These are phyloP conservation scores for Petrophora chlorosata DNA, from an alignment of 2,888 invertebrate genomes.

Conservation along the genomic window DNA sequence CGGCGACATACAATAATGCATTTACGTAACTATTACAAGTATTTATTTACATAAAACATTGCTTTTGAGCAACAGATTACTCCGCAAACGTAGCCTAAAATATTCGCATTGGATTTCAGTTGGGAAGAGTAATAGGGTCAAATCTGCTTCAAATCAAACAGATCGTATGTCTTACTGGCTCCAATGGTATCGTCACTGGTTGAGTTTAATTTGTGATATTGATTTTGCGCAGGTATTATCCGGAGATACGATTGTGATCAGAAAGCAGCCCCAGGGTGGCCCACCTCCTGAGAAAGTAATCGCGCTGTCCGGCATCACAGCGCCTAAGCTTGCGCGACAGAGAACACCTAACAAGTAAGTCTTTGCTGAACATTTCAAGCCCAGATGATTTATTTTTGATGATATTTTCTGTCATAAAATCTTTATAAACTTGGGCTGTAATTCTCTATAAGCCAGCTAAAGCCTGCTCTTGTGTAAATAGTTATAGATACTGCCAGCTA, in stretches of 20 bases:
- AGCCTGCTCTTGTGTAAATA: too few species aligned
- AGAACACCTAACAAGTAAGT: slow-evolving; percentile 73
- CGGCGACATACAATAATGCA: slow-evolving; percentile 17
- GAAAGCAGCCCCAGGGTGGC: slow-evolving; percentile 92
- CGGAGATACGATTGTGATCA: slow-evolving; percentile 97
- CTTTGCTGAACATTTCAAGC: not conserved
- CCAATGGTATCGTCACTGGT: not conserved
- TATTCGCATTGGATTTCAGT: not conserved
- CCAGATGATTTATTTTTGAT: not conserved
- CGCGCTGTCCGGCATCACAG: slow-evolving; percentile 94
- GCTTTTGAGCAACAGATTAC: not conserved
- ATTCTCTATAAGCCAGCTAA: not conserved
- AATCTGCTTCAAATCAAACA: not conserved
- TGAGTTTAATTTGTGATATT: not conserved
- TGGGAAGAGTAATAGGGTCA: slow-evolving; percentile 1
- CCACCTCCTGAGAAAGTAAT: slow-evolving; percentile 97
- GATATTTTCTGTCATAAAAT: slow-evolving; percentile 3
- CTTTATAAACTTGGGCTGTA: not conserved
- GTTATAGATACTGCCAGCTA: too few species aligned
- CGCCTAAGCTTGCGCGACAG: slow-evolving; percentile 90
- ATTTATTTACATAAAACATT: not conserved
- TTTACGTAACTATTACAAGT: not conserved
- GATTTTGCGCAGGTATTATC: slow-evolving; percentile 96
- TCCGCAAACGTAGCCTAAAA: not conserved
- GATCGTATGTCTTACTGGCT: slow-evolving; percentile 1